Conservation (phyloP, 2,113 vertebrate species). For the Melospiza melodia region DNA sequence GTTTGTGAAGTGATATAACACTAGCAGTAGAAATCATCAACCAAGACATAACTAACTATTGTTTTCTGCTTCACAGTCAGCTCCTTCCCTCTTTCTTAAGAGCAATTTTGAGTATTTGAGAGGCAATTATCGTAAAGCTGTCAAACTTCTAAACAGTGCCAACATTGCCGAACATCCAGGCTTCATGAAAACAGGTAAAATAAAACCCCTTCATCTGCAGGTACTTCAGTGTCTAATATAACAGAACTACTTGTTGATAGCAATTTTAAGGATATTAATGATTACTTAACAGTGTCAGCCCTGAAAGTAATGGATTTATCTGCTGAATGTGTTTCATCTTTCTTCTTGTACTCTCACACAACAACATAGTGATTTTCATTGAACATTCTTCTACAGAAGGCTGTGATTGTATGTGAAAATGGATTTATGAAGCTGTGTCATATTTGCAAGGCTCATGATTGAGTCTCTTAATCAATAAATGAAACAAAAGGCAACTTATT, state of each 20-base stretch:
- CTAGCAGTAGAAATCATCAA: not conserved
- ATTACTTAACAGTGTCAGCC: not conserved
- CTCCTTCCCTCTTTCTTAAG: constrained; percentile 96
- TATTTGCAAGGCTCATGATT: not conserved
- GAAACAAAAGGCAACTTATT: not conserved
- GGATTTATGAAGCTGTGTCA: not conserved
- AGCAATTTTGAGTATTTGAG: constrained; percentile 99
- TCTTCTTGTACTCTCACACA: not conserved
- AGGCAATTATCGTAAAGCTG: constrained; percentile 98
- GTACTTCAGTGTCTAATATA: not conserved
- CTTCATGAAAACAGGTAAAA: constrained; percentile 94
- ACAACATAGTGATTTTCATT: not conserved
- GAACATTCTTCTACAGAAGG: not conserved
- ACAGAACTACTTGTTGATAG: not conserved
- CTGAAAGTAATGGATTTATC: not conserved
- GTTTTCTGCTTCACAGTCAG: constrained; percentile 81
- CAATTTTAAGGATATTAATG: not conserved
- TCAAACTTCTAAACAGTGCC: constrained; percentile 95
- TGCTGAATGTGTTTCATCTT: not conserved
- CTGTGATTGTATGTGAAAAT: not conserved
- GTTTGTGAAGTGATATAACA: not conserved
- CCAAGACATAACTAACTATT: not conserved
- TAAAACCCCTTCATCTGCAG: not conserved
- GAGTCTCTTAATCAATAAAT: not conserved
- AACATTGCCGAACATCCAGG: constrained; percentile 97